These are phyloP conservation scores for Anastrepha ludens DNA, from an alignment of 1,140 invertebrate genomes.

Conservation along the genomic window DNA sequence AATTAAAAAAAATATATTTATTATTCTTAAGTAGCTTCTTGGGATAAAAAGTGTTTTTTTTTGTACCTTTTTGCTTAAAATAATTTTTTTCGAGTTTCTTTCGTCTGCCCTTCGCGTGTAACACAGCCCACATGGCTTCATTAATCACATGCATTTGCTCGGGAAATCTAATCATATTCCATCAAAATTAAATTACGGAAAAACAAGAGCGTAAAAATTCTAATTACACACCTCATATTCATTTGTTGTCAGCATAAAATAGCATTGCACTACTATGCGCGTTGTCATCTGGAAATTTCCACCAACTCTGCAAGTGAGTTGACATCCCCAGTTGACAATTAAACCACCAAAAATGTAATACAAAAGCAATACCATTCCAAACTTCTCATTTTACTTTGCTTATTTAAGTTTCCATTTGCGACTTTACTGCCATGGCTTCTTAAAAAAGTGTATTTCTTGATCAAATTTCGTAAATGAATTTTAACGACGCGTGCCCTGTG, in stretches of 20 bases:
- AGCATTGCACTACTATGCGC: neutral
- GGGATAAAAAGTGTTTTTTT: neutral
- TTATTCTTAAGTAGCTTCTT: neutral
- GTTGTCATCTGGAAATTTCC: neutral
- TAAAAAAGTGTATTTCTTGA: slow-evolving; percentile 58
- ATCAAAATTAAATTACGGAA: slow-evolving; percentile 72
- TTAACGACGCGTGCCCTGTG: slow-evolving; percentile 62
- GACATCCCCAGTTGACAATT: slow-evolving; percentile 13
- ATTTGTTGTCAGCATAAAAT: slow-evolving; percentile 59
- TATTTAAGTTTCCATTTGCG: slow-evolving; percentile 1
- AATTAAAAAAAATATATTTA: neutral
- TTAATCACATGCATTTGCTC: neutral
- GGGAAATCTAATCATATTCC: slow-evolving; percentile 55
- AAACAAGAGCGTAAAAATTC: slow-evolving; percentile 71
- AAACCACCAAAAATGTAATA: neutral
- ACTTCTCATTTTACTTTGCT: neutral
- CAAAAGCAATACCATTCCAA: neutral
- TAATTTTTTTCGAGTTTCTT: too few species aligned
- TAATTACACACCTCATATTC: slow-evolving; percentile 74
- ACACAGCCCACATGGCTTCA: too few species aligned
- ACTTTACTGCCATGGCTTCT: neutral
- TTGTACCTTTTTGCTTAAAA: too few species aligned
- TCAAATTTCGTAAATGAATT: slow-evolving; percentile 64
- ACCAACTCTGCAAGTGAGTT: neutral
- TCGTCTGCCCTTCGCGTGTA: too few species aligned